Percentiles rank a stretch among this genome's conserved stretches.
phyloP scores from a whole-genome alignment of 2,797 vertebrate species.

The Spatula versicolor region DNA sequence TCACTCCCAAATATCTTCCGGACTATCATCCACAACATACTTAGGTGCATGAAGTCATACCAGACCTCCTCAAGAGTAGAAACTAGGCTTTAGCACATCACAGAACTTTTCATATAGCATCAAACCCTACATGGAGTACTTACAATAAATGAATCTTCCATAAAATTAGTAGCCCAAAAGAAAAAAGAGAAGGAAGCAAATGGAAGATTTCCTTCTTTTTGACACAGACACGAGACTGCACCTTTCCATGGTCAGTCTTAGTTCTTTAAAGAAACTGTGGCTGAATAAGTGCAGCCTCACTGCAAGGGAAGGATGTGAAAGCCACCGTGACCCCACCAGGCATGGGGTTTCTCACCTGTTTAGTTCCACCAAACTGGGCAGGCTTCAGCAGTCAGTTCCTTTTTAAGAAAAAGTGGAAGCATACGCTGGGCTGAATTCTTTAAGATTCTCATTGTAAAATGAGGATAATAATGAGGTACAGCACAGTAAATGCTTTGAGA shows the following conservation, averaged over 20 bases:
- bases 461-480: background rate
- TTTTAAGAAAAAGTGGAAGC: background rate
- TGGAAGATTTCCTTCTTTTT: background rate
- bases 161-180: background rate
- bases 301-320: background rate
- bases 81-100: background rate
- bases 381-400: background rate
- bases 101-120: background rate
- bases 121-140: background rate
- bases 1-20: background rate
- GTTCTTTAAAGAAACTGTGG: background rate
- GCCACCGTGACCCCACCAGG: background rate
- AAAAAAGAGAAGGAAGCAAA: background rate
- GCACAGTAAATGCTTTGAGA: background rate
- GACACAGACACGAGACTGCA: background rate
- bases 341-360: background rate
- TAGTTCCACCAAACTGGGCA: background rate
- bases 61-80: background rate
- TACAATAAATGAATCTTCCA: background rate
- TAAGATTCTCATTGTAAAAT: background rate
- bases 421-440: background rate
- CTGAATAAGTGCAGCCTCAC: background rate
- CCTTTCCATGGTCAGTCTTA: background rate
- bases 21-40: background rate
- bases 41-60: background rate